Evolutionary conservation across 2,797 vertebrate genomes (phyloP), one percentile per base, ranked within the genome.

Genomic region (Kryptolebias ocellatus): DNA sequence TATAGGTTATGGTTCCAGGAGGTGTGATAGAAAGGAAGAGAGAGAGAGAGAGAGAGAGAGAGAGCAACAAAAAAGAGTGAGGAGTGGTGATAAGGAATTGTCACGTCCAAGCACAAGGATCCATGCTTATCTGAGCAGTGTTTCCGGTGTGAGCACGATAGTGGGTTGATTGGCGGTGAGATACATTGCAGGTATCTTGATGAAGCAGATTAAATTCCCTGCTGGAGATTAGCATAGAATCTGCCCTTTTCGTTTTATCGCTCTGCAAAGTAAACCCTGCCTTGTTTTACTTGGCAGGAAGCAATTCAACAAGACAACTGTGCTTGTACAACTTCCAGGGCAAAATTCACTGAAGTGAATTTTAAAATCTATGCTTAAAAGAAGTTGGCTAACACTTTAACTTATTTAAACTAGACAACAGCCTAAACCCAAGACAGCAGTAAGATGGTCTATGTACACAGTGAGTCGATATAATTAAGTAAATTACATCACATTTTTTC

Each of bases 121-220:
- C 67, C 59, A 34, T 52, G 0, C 60, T 78, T 76, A 83, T 86
- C 69, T 14, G 17, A 62, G 53, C 72, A n/a, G 57, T 24, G 14
- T 81, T 89, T 90, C 81, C 77, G 76, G 75, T 37, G 16, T 0
- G 74, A 4, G 73, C 50, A 69, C 31, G 78, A 88, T 82, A 68
- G 56, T 9, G 47, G 65, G 28, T 6, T 68, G 83, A 79, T 86
- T 66, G 77, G 46, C 81, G 83, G 90, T 10, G 55, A 90, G 79
- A 89, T 90, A 85, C 78, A 46, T 79, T 34, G 18, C 84, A 79
- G 88, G 80, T 88, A 89, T 91, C 88, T 89, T 71, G 79, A 91
- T 87, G 83, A 64, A 67, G 31, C 45, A 80, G 84, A 89, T 86
- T 78, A 88, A 64, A 90, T 85, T 88, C 80, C 80, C 1, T 51